Evolutionary conservation across 2,113 vertebrate genomes (phyloP), one percentile per base, ranked within the genome.

Genomic region (Chloroceryle aenea): DNA sequence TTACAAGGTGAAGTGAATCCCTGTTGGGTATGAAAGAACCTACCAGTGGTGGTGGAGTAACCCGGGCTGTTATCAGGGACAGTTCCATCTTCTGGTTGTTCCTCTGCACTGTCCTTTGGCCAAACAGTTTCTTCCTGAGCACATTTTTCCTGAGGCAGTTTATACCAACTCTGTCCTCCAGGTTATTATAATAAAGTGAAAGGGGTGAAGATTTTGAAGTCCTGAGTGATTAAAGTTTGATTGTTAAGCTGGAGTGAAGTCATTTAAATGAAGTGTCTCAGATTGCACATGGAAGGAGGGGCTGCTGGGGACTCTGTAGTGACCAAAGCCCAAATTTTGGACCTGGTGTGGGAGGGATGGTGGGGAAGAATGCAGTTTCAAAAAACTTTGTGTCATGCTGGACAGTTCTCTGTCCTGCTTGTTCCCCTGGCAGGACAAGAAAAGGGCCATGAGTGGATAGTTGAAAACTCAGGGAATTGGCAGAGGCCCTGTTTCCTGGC

Each of bases 371-470:
- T 72, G 21, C 14, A 8, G 32, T 62, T 71, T 52, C 12, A 38
- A 20, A 43, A 42, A 15, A 6, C 26, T n/a, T 36, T 2, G 1
- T 16, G 40, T 21, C 6, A 2, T 23, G 7, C 40, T 4, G 21
- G 14, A 52, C 26, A 27, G 25, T 52, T 26, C 26, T 27, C 26
- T 12, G 13, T 27, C 25, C 50, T 52, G 27, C 50, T 52, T 52
- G 50, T 52, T 25, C 25, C 47, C 50, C 14, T 52, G 25, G 14
- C 29, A 55, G 63, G 50, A 16, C 23, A 19, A 14, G 77, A 45
- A 5, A 9, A 29, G 56, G 61, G 61, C 68, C 72, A 58, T 11
- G 58, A 22, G 40, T 6, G 25, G 30, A 4, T 19, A 30, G 71
- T 0, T 78, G 38, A 21, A 67, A 63, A 36, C 25, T 11, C 15